Conservation (phyloP, 2,888 invertebrate species). For the Ennomos fuscantarius region DNA sequence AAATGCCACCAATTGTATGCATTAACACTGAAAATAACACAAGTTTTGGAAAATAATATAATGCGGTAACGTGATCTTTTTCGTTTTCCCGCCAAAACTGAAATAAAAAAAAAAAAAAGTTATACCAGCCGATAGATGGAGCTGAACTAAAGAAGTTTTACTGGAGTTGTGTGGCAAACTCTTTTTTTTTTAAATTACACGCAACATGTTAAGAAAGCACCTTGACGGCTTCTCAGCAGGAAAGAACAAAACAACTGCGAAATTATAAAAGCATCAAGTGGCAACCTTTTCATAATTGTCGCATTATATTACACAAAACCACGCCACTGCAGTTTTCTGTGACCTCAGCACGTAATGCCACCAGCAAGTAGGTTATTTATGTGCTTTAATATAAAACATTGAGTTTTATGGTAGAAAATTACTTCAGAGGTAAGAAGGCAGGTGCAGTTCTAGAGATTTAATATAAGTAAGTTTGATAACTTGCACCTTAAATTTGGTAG, state of each 20-base stretch:
- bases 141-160: no score
- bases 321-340: conserved; percentile 55
- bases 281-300: conserved; percentile 48
- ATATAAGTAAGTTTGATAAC: conserved; percentile 21
- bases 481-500: conserved; percentile 9
- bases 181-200: background rate
- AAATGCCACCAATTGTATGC: no score
- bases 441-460: conserved; percentile 23
- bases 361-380: conserved; percentile 47
- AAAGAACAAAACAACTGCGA: background rate
- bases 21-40: no score
- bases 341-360: conserved; percentile 54
- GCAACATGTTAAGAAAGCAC: conserved; percentile 19
- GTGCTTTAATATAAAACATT: conserved; percentile 37
- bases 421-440: conserved; percentile 30
- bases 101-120: no score
- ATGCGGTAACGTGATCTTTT: no score
- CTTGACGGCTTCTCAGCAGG: background rate
- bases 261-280: conserved; percentile 33
- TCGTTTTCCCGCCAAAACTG: no score
- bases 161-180: no score
- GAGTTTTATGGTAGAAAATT: conserved; percentile 32
- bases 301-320: conserved; percentile 52
- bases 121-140: no score
- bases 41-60: no score